phyloP scores from a whole-genome alignment of 2,888 invertebrate genomes.

The Melanargia galathea region DNA sequence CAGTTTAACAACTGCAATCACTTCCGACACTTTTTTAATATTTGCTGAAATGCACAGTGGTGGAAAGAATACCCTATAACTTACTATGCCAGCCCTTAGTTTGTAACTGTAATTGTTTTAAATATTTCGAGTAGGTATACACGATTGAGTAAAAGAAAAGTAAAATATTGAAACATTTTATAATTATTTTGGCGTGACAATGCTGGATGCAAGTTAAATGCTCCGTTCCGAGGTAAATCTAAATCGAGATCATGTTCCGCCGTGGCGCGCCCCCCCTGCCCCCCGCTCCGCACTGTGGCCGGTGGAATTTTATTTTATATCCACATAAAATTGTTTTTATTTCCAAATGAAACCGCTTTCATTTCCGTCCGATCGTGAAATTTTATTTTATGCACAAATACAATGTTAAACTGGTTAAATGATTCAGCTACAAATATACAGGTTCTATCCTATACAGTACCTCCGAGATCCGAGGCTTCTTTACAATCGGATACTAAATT shows the following conservation, averaged over 20 bases:
- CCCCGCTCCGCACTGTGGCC: not conserved
- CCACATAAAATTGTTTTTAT: constrained; percentile 10
- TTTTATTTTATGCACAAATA: constrained; percentile 4
- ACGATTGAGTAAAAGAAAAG: too few species aligned
- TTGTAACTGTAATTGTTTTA: not conserved
- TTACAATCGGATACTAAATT: too few species aligned
- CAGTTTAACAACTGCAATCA: too few species aligned
- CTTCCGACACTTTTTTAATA: too few species aligned
- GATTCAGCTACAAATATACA: not conserved
- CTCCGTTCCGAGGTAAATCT: not conserved
- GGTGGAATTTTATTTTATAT: not conserved
- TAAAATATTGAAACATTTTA: not conserved
- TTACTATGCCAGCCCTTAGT: too few species aligned
- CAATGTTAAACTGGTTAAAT: not conserved
- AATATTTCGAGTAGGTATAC: not conserved
- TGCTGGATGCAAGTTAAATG: not conserved
- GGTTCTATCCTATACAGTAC: not conserved
- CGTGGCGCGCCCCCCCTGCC: not conserved
- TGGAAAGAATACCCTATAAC: too few species aligned
- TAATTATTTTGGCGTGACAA: not conserved
- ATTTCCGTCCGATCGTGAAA: constrained; percentile 7
- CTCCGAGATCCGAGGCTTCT: too few species aligned
- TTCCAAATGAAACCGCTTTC: not conserved
- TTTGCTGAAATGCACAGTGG: too few species aligned
- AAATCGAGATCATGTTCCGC: constrained; percentile 7